Evolutionary conservation across 2,113 vertebrate species (phyloP), one percentile per base, ranked within the genome.

Genomic region (Triplophysa rosa): DNA sequence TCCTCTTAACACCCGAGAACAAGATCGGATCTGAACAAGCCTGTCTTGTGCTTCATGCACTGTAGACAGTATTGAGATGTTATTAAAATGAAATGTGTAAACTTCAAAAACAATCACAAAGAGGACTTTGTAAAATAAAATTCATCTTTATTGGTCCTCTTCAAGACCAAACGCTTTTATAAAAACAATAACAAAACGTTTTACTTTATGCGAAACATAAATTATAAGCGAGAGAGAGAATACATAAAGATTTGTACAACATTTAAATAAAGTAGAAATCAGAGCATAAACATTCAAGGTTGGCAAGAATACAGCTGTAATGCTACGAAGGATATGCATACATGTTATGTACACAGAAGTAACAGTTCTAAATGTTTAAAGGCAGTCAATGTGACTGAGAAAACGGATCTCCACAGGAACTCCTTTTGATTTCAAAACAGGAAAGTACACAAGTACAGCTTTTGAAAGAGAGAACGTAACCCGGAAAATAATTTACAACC

Each of bases 321-420:
- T 42, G 88, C 81, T 72, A 87, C 65, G 63, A 68, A 87, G 47
- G 74, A 26, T 7, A 3, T 74, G 84, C 84, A 80, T 85, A 76
- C 85, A 64, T 16, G 78, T 63, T 82, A 85, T 86, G 65, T 89
- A 90, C 86, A 89, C 75, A 85, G 21, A 68, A 67, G 64, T 70
- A 14, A 86, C 77, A 68, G 62, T 81, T 83, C 65, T 81, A 76
- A 42, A 26, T 9, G 66, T 49, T 86, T 76, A 80, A 81, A 73
- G 63, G 17, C 77, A 93, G 93, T 94, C 93, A 94, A 93, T 92
- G 84, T 94, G 92, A 94, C 93, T 89, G 76, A 89, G 80, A 42
- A 78, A 82, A 26, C 23, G 24, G 83, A 61, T 76, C 86, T 89
- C 85, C 87, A 87, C 84, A 59, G 29, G 29, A 79, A 84, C 81